phyloP scores from a whole-genome alignment of 2,888 invertebrate species.

The Lamellibrachia columna region DNA sequence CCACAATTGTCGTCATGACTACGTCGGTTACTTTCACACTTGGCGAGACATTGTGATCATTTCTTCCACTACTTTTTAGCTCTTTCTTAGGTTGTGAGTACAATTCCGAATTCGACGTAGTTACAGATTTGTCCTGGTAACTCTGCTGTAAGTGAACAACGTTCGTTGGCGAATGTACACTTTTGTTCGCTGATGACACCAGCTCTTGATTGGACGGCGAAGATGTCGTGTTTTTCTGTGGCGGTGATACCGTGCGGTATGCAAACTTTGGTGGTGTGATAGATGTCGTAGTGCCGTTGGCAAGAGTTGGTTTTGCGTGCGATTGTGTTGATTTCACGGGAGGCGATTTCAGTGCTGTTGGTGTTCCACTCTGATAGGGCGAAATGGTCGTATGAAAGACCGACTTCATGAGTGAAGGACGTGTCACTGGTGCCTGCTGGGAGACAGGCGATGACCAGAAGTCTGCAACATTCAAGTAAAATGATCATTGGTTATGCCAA shows the following conservation, averaged over 20 bases:
- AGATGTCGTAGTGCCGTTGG: background rate
- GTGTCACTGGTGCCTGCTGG: conserved; percentile 18
- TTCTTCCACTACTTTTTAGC: background rate
- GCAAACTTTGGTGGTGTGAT: background rate
- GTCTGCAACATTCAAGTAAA: conserved; percentile 52
- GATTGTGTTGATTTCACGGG: background rate
- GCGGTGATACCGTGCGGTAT: background rate
- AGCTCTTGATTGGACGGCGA: background rate
- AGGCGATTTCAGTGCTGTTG: background rate
- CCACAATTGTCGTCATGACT: background rate
- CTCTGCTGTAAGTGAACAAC: background rate
- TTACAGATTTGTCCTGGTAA: background rate
- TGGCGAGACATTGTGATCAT: background rate
- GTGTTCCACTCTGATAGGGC: conserved; percentile 11
- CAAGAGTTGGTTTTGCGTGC: background rate
- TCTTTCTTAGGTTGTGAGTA: background rate
- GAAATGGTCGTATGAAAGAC: conserved; percentile 26
- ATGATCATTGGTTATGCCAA: conserved; percentile 13
- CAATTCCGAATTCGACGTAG: background rate
- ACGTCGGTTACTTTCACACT: background rate
- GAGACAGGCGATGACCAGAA: conserved; percentile 57
- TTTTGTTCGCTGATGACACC: background rate
- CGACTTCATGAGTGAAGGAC: conserved; percentile 13
- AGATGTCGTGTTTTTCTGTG: background rate
- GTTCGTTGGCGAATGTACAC: background rate